Evolutionary conservation across 2,797 vertebrate species (phyloP), one percentile per base, ranked within the genome.

Genomic region (Hoplostethus mediterraneus): DNA sequence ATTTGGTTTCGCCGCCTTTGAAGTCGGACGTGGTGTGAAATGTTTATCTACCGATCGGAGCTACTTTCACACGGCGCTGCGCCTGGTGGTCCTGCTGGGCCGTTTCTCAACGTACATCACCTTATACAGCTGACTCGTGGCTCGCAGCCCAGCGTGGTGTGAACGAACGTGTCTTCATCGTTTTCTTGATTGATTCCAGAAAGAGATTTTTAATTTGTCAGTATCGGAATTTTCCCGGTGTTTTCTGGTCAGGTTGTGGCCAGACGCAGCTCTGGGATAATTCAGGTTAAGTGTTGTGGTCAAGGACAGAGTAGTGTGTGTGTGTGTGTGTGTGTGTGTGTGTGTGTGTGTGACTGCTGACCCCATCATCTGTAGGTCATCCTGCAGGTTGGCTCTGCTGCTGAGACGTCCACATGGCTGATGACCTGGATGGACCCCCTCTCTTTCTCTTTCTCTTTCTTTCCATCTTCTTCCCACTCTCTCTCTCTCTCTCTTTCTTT

Each of bases 371-470:
- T 78, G 63, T 13, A 65, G 81, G 72, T 77, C 82, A 47, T 63
- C 45, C 63, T 79, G 45, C 69, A 63, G 76, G 72, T 82, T 57
- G 6, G 33, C 51, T 76, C 69, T 53, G 76, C 65, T 16, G 30
- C 70, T 64, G 73, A 69, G 64, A 33, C 79, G 78, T 79, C 77
- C 82, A 71, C 84, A 86, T 78, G 75, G 76, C 72, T 75, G 83
- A 80, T 69, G 68, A 28, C 36, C 65, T 73, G 68, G 59, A 57
- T 70, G 60, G 72, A 48, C 44, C 60, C 56, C 7, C 5, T 25
- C 9, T 2, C 38, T 58, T 12, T 52, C 16, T 38, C 8, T 28
- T 28, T 14, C 1, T 55, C 25, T 40, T n/a, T 25, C 31, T 57
- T 11, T 54, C 25, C 5, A 5, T 36, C 12, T 52, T 7, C 31